Evolutionary conservation across 2,888 invertebrate species (phyloP).

Genomic region (Caenorhabditis sulstoni): DNA sequence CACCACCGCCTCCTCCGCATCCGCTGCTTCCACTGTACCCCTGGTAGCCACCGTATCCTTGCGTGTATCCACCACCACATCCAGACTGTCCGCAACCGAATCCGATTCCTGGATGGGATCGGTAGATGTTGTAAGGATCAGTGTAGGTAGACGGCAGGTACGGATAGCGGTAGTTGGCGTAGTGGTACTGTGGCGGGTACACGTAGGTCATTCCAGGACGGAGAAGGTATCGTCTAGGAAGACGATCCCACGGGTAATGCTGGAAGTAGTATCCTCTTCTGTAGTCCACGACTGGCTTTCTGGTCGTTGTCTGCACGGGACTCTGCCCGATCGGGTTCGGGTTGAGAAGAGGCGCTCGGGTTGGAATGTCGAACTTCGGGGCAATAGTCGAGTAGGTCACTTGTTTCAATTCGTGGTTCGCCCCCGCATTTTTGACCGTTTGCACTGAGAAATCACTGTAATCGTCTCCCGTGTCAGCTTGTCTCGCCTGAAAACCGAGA

Average conservation of each 20-base stretch:
- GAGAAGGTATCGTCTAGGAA: constrained; percentile 64
- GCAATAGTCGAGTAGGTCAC: constrained; percentile 64
- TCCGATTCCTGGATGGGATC: constrained; percentile 65
- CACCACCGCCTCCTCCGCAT: constrained; percentile 42
- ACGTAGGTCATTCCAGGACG: constrained; percentile 65
- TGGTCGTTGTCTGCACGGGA: constrained; percentile 11
- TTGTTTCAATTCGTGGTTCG: constrained; percentile 57
- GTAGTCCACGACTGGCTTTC: constrained; percentile 28
- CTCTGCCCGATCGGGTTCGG: constrained; percentile 27
- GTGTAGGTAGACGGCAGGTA: constrained; percentile 41
- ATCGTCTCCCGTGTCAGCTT: constrained; percentile 40
- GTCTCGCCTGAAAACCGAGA: constrained; percentile 12
- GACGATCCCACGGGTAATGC: constrained; percentile 68
- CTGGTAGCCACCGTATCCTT: constrained; percentile 30
- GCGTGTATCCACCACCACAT: constrained; percentile 39
- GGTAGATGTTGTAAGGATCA: constrained; percentile 67
- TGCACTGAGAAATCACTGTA: constrained; percentile 49
- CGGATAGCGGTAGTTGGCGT: constrained; percentile 53
- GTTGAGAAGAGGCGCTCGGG: constrained; percentile 33
- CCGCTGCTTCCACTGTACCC: constrained; percentile 32
- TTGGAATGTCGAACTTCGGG: constrained; percentile 62
- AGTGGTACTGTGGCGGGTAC: constrained; percentile 60
- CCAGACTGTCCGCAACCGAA: constrained; percentile 52
- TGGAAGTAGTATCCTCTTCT: constrained; percentile 65
- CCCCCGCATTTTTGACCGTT: constrained; percentile 47